Conservation (phyloP, 1,140 invertebrate species). For the Phocides pigmalion region DNA sequence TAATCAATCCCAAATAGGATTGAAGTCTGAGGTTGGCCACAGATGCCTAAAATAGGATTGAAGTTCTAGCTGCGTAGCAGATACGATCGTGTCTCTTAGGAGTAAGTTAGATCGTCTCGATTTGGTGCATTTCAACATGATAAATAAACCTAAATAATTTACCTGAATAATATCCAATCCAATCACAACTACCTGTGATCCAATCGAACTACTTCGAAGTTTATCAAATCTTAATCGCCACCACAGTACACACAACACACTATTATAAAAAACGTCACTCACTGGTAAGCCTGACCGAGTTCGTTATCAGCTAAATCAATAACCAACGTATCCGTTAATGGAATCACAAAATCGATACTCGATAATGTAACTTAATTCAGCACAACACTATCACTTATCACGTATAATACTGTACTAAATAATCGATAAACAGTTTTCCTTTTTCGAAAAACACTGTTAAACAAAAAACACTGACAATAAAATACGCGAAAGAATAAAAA, state of each 20-base stretch:
- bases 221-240: too few relatives aligned
- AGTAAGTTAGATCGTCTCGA: too few relatives aligned
- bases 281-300: background rate
- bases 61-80: too few relatives aligned
- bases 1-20: too few relatives aligned
- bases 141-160: background rate
- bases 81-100: too few relatives aligned
- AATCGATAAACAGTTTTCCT: background rate
- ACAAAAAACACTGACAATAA: background rate
- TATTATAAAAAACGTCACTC: background rate
- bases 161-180: background rate
- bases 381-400: background rate
- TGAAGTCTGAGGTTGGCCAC: too few relatives aligned
- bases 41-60: too few relatives aligned
- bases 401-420: background rate
- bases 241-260: background rate
- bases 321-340: constrained; percentile 7
- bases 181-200: too few relatives aligned
- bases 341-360: constrained; percentile 14
- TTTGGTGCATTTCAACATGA: too few relatives aligned
- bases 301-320: constrained; percentile 19
- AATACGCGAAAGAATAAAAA: too few relatives aligned
- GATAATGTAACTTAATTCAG: constrained; percentile 9
- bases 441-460: too few relatives aligned
- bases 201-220: too few relatives aligned